A percentile compares a stretch with the other conserved stretches of the same genome.
Conservation (phyloP, 2,113 vertebrate genomes). For the Mormyrus iriodes region DNA sequence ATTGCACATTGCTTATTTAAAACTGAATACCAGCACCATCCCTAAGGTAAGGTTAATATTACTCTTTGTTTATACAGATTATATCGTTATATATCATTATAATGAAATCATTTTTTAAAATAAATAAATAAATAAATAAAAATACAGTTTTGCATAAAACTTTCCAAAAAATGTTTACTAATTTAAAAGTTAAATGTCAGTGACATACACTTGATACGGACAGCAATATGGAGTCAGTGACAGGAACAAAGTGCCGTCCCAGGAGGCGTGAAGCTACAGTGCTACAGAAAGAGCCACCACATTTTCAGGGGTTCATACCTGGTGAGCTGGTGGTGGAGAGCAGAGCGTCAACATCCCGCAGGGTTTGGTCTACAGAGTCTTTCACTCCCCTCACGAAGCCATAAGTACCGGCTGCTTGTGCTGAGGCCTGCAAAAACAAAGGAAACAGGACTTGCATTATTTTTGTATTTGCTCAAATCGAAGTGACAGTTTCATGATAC, state of each 20-base stretch:
- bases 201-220: neutral
- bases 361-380: slow-evolving; percentile 48
- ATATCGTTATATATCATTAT: neutral
- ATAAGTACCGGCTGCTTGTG: slow-evolving; percentile 35
- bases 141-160: neutral
- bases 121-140: neutral
- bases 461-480: neutral
- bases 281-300: neutral
- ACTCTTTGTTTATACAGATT: neutral
- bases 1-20: neutral
- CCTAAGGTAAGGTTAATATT: neutral
- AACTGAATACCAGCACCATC: neutral
- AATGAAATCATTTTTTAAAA: neutral
- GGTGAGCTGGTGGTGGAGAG: slow-evolving; percentile 49
- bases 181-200: neutral
- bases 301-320: slow-evolving; percentile 53
- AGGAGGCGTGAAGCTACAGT: neutral
- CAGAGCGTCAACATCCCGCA: slow-evolving; percentile 59
- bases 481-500: neutral
- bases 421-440: slow-evolving; percentile 37
- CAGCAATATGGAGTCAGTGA: neutral
- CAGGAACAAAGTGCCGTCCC: neutral
- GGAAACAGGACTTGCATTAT: neutral
- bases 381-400: slow-evolving; percentile 48
- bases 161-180: neutral